Evolutionary conservation across 2,113 vertebrate species (phyloP).

Genomic region (Chloebia gouldiae): DNA sequence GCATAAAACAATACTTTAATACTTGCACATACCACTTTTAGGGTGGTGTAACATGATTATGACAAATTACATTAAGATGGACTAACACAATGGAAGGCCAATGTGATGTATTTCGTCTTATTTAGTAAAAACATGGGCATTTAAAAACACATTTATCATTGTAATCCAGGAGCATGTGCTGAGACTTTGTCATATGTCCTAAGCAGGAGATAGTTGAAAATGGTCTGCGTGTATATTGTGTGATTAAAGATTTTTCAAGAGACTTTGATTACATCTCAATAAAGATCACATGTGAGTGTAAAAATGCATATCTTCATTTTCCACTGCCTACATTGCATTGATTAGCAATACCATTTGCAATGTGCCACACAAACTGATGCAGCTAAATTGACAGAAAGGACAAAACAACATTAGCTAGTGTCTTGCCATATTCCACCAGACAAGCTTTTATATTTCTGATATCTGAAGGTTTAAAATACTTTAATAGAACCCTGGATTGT

Average conservation of each 20-base stretch:
- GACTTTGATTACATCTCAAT: conserved; percentile 22
- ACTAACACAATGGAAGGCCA: neutral
- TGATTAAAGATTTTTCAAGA: conserved; percentile 50
- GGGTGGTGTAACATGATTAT: neutral
- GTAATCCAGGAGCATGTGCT: neutral
- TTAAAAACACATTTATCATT: conserved; percentile 29
- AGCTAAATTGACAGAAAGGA: conserved; percentile 2
- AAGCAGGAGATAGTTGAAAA: neutral
- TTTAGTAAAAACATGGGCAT: neutral
- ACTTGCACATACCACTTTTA: neutral
- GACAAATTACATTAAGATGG: neutral
- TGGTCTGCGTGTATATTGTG: neutral
- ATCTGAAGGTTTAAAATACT: conserved; percentile 7
- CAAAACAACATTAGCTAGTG: neutral
- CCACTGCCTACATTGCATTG: conserved; percentile 37
- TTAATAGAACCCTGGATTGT: neutral
- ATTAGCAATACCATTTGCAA: conserved; percentile 39
- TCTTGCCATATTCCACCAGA: neutral
- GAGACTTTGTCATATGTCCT: neutral
- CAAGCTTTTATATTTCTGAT: neutral
- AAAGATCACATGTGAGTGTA: neutral
- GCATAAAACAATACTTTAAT: neutral
- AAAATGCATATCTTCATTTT: conserved; percentile 35
- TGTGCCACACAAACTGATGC: neutral
- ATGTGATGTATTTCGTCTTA: neutral